Evolutionary conservation across 2,888 invertebrate genomes (phyloP), one percentile per base, ranked within the genome.

Genomic region (Eilema sororculum): DNA sequence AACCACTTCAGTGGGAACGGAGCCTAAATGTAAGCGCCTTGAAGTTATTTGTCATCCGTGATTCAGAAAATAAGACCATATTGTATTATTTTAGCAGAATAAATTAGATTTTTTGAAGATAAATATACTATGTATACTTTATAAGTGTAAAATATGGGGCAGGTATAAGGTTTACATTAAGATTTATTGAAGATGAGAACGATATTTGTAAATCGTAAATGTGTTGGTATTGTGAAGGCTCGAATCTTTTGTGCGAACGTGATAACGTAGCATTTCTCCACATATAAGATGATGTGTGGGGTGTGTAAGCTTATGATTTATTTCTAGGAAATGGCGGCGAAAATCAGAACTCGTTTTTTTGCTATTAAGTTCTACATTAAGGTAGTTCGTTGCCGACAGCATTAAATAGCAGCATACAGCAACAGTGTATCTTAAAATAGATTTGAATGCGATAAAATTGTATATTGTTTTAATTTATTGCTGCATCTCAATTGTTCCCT

Each of bases 21-120:
- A 58, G 25, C 58, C 25, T 58, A 58, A 25, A 16, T 16, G 8
- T 16, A 52, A 20, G n/a, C 20, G 52, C 52, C n/a, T 52, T 52
- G 52, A 52, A 52, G 20, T 52, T n/a, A n/a, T 52, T 64, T 64
- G 30, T 30, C 12, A 12, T 52, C 30, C 20, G n/a, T 56, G 13
- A 30, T 28, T 52, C 30, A 30, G 52, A 28, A 30, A 64, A 52
- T 64, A 28, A 52, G n/a, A 20, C 28, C 13, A 57, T 28, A 28
- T 28, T n/a, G n/a, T 28, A 64, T 64, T 28, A 52, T 64, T 64
- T 28, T 2, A 28, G n/a, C 13, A 13, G n/a, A 63, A 63, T 24
- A 46, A 28, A 46, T 46, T 30, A 22, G 5, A 13, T 64, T 56
- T 30, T 22, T 22, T 1, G 22, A 56, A 52, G 25, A 25, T 46